These are phyloP conservation scores for Pentalonia nigronervosa DNA, from an alignment of 1,140 invertebrate genomes.

Conservation along the genomic window DNA sequence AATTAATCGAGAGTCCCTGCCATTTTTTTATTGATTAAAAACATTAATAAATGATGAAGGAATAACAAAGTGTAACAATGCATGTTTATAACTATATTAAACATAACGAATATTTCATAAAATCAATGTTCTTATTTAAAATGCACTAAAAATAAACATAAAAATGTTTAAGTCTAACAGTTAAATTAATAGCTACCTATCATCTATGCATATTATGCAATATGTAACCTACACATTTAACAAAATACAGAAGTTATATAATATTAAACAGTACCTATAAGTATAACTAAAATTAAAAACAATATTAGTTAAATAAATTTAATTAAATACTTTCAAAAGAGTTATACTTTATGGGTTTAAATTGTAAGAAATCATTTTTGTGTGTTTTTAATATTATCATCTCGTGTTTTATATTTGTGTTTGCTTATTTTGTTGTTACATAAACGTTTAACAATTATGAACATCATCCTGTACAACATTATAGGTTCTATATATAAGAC, in stretches of 20 bases:
- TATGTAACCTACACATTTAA: not conserved
- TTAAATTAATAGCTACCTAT: too few relatives aligned
- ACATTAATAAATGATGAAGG: not conserved
- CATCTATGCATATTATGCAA: too few relatives aligned
- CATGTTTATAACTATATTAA: not conserved
- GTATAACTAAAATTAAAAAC: not conserved
- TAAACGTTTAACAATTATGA: not conserved
- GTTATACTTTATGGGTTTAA: not conserved
- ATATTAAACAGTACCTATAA: not conserved
- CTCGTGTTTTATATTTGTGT: not conserved
- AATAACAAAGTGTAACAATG: not conserved
- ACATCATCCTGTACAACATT: not conserved
- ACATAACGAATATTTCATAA: not conserved
- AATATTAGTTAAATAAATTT: not conserved
- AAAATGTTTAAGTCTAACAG: not conserved
- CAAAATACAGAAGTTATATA: not conserved
- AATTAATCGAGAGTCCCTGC: not conserved
- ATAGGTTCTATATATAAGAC: not conserved
- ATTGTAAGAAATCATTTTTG: not conserved
- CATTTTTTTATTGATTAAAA: not conserved
- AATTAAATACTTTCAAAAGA: not conserved
- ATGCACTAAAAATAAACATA: not conserved
- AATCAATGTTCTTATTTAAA: not conserved
- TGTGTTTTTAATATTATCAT: not conserved
- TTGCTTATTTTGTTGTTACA: not conserved